Evolutionary conservation across 2,888 invertebrate species (phyloP).

Genomic region (Carcina quercana): DNA sequence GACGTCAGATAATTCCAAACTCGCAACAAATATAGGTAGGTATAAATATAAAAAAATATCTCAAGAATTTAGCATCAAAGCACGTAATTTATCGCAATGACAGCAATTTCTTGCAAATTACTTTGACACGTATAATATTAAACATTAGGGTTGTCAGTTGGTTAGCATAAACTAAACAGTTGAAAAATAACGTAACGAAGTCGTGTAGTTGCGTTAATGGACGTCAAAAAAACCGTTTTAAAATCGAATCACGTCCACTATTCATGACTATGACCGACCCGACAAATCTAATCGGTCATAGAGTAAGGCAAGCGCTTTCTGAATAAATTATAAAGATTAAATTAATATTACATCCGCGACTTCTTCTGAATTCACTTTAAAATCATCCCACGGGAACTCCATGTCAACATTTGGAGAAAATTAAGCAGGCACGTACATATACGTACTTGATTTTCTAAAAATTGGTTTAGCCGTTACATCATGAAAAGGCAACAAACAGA

Average conservation of each 20-base stretch:
- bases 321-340: no score
- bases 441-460: no score
- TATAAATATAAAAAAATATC: background rate
- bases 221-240: conserved; percentile 18
- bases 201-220: conserved; percentile 14
- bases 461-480: no score
- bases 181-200: conserved; percentile 6
- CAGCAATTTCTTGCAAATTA: background rate
- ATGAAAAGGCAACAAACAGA: no score
- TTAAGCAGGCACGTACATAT: no score
- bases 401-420: no score
- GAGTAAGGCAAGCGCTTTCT: no score
- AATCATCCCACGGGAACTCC: no score
- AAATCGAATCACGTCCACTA: conserved; percentile 23
- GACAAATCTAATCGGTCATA: conserved; percentile 9
- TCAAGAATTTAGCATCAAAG: no score
- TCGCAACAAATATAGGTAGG: background rate
- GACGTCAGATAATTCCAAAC: background rate
- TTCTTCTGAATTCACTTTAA: no score
- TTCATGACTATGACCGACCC: conserved; percentile 14
- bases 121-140: conserved; percentile 4
- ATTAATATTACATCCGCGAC: no score
- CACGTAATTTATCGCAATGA: conserved; percentile 4
- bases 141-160: background rate
- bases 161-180: conserved; percentile 2